Base-by-base conservation (phyloP, 2,113 vertebrate genomes). In the Ranitomeya variabilis region DNA sequence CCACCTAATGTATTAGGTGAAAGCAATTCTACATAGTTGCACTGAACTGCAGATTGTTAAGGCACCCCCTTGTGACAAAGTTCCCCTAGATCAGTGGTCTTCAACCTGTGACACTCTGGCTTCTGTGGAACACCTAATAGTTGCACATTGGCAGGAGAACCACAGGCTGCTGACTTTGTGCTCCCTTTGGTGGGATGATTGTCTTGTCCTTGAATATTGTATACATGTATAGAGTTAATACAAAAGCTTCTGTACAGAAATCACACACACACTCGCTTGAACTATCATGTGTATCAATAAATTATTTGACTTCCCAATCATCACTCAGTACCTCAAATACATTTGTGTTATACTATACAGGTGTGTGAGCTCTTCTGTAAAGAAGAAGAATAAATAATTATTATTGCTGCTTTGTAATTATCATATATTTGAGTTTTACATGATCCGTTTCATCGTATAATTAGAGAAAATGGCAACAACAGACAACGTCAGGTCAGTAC, bases 191-290 rank as follows among this genome's bases (percentile, higher is more conserved):
- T 23, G 66, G 51, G 66, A 84, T 45, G 37, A 83, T 62, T 54
- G 59, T 82, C 59, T 62, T 54, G 59, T 82, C 59, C 59, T 64
- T 82, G 26, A 21, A 78, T 79, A 60, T 67, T 77, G 15, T 54
- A 66, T 86, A 78, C 37, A 54, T 78, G 45, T 80, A 67, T 55
- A 66, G 74, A 31, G 78, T 78, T 78, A 77, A 62, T 85, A 74
- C 45, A 60, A 14, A 31, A 16, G 12, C 77, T 60, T 77, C 10
- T 76, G 69, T 77, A 76, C 67, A 86, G 89, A 88, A 62, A 15
- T 45, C 85, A 90, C 87, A 31, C 87, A 31, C 26, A 14, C 85
- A 71, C 62, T 26, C 11, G 88, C 90, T 15, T 52, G 60, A 83
- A 55, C 78, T 80, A 18, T 26, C 7, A 59, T 80, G 19, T 60